These are phyloP conservation scores for Tonatia bakeri DNA, from an alignment of 2,113 vertebrate species.

Conservation along the genomic window DNA sequence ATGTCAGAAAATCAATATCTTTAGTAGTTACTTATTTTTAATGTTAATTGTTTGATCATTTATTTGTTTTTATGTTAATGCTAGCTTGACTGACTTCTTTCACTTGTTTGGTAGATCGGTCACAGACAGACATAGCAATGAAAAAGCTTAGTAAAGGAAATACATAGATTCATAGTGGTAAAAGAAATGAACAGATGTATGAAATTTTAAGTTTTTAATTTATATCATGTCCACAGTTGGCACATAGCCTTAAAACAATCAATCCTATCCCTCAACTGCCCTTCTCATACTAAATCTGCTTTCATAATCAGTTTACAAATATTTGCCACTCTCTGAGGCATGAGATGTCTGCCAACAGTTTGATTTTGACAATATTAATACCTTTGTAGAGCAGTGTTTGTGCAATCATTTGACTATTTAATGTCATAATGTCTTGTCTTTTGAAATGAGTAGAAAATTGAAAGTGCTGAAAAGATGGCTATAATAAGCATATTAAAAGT, in stretches of 20 bases:
- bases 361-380: slow-evolving; percentile 10
- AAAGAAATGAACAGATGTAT: background rate
- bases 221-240: background rate
- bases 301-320: background rate
- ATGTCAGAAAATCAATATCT: background rate
- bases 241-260: background rate
- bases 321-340: background rate
- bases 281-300: background rate
- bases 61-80: background rate
- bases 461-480: background rate
- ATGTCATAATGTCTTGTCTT: background rate
- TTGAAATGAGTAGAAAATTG: slow-evolving; percentile 38
- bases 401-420: slow-evolving; percentile 44
- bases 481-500: slow-evolving; percentile 12
- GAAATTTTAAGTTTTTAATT: background rate
- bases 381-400: background rate
- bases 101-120: background rate
- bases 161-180: background rate
- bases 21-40: background rate
- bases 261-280: background rate
- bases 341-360: background rate
- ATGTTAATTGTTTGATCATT: background rate
- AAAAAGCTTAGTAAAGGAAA: background rate
- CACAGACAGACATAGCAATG: background rate
- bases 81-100: background rate